phyloP scores from a whole-genome alignment of 2,797 vertebrate genomes.

The Lophotriccus pileatus region DNA sequence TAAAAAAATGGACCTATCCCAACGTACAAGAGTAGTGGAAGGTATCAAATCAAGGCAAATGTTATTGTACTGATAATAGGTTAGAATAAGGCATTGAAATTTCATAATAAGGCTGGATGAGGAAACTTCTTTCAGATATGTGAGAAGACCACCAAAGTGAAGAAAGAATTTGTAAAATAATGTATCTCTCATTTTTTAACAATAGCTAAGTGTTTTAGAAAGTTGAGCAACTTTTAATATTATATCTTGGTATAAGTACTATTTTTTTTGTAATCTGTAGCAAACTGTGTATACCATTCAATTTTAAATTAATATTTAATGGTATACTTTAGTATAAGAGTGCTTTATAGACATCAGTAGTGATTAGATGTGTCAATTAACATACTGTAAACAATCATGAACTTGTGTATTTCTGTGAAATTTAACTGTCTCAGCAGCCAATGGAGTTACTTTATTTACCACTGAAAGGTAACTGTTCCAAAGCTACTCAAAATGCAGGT shows the following conservation, averaged over 20 bases:
- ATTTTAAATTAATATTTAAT: background rate
- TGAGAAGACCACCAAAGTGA: background rate
- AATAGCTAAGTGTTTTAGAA: background rate
- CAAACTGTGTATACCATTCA: background rate
- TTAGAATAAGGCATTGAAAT: background rate
- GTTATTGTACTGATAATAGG: background rate
- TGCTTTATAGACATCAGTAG: background rate
- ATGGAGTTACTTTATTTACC: background rate
- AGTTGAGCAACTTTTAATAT: background rate
- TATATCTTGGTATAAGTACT: background rate
- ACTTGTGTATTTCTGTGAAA: background rate
- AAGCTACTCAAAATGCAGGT: background rate
- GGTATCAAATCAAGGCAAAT: background rate
- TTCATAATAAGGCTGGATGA: background rate
- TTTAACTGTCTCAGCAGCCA: background rate
- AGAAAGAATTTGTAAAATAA: background rate
- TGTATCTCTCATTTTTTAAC: background rate
- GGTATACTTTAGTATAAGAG: background rate
- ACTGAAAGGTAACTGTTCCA: background rate
- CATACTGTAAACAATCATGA: background rate
- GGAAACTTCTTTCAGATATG: background rate
- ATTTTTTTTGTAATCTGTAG: background rate
- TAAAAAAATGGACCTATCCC: background rate
- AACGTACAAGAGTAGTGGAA: background rate
- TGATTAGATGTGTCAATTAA: slow-evolving; percentile 13